Evolutionary conservation across 1,140 invertebrate species (phyloP).

Genomic region (Tachypleus tridentatus): DNA sequence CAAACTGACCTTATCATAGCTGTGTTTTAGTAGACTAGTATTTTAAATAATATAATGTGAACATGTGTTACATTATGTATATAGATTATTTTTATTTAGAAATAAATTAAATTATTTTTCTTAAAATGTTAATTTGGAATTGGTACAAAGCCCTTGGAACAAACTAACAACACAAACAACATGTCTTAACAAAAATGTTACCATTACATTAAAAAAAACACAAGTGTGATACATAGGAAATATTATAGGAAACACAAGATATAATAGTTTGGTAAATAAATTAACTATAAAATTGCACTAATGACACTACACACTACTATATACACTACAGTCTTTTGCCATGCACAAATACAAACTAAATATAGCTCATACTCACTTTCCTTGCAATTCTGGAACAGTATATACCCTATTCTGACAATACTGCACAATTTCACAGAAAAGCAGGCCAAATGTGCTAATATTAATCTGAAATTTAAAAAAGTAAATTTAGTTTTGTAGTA

Average conservation of each 20-base stretch:
- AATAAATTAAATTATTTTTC: too few relatives aligned
- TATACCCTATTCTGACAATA: slow-evolving; percentile 94
- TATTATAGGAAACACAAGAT: slow-evolving; percentile 1
- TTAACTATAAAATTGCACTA: slow-evolving; percentile 1
- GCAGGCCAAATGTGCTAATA: slow-evolving; percentile 80
- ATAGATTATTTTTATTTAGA: too few relatives aligned
- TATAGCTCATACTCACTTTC: slow-evolving; percentile 48
- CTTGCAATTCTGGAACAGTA: slow-evolving; percentile 88
- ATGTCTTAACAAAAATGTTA: too few relatives aligned
- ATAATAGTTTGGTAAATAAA: neutral
- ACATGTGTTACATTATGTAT: too few relatives aligned
- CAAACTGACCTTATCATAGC: too few relatives aligned
- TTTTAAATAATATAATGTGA: too few relatives aligned
- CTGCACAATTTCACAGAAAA: slow-evolving; percentile 96
- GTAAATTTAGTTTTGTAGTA: too few relatives aligned
- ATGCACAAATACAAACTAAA: neutral
- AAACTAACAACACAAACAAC: too few relatives aligned
- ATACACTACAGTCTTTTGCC: neutral
- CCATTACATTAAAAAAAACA: neutral
- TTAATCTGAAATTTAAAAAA: slow-evolving; percentile 39
- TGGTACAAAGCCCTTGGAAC: too few relatives aligned
- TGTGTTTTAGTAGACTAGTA: too few relatives aligned
- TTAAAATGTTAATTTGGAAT: too few relatives aligned
- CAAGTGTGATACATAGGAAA: neutral
- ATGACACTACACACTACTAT: slow-evolving; percentile 8